These are phyloP conservation scores for Sebastes taczanowskii DNA, from an alignment of 2,797 vertebrate genomes.

Conservation along the genomic window DNA sequence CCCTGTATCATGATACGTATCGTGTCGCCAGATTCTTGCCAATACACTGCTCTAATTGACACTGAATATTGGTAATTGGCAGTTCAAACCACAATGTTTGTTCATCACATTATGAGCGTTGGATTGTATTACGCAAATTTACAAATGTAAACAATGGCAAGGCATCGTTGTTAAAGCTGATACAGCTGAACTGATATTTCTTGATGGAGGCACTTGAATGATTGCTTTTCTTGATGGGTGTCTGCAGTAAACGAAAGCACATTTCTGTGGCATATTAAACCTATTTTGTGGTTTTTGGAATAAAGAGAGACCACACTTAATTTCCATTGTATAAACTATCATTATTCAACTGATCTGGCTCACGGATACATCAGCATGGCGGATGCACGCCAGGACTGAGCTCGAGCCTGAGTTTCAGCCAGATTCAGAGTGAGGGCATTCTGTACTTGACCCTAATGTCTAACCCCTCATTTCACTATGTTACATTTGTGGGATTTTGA, in stretches of 20 bases:
- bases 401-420: background rate
- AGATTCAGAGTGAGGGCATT: background rate
- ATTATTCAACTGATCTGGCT: background rate
- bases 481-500: background rate
- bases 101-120: background rate
- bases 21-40: no score
- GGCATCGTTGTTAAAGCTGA: background rate
- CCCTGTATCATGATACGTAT: no score
- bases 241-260: background rate
- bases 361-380: background rate
- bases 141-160: background rate
- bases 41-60: background rate
- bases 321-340: background rate
- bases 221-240: background rate
- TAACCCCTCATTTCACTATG: background rate
- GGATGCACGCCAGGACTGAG: background rate
- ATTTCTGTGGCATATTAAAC: background rate
- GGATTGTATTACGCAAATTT: background rate
- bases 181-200: background rate
- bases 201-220: background rate
- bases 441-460: background rate
- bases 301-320: background rate
- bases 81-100: background rate
- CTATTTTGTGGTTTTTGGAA: constrained; percentile 10
- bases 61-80: background rate